Percentiles rank a stretch among this genome's conserved stretches.
Evolutionary conservation across 37 sponge, comb jelly and placozoan genomes (phyloP).

Genomic region (Lycopodina hypogea): DNA sequence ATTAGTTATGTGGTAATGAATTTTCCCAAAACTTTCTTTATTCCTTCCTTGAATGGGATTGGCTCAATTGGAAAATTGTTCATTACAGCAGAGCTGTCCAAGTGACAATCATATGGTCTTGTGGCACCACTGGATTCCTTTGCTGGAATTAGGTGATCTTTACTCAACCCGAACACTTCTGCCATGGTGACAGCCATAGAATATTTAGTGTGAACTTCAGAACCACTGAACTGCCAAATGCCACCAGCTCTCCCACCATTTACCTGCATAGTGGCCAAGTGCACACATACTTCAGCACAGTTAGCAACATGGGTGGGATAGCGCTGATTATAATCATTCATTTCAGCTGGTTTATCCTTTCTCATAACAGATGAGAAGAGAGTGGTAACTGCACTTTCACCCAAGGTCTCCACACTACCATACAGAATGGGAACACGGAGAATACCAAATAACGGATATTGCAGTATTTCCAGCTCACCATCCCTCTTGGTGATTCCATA

Average conservation of each 20-base stretch:
- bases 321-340: slow-evolving; percentile 76
- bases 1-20: slow-evolving; percentile 18
- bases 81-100: slow-evolving; percentile 56
- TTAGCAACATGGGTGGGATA: slow-evolving; percentile 79
- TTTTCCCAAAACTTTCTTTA: slow-evolving; percentile 27
- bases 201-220: slow-evolving; percentile 77
- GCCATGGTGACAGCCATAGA: slow-evolving; percentile 74
- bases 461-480: slow-evolving; percentile 55
- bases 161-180: slow-evolving; percentile 44
- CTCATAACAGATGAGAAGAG: slow-evolving; percentile 56
- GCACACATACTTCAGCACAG: slow-evolving; percentile 66
- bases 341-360: slow-evolving; percentile 22
- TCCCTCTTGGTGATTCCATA: slow-evolving; percentile 71
- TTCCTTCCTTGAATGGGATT: slow-evolving; percentile 64
- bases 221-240: slow-evolving; percentile 74
- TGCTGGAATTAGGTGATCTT: slow-evolving; percentile 58
- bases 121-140: slow-evolving; percentile 41
- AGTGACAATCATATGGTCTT: slow-evolving; percentile 68
- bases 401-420: slow-evolving; percentile 65
- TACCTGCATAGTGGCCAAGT: slow-evolving; percentile 42
- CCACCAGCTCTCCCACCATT: slow-evolving; percentile 27
- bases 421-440: slow-evolving; percentile 83
- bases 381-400: slow-evolving; percentile 79
- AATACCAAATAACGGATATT: slow-evolving; percentile 28
- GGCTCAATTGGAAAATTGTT: slow-evolving; percentile 16